Evolutionary conservation across 1,140 invertebrate genomes (phyloP).

Genomic region (Megalopta genalis): DNA sequence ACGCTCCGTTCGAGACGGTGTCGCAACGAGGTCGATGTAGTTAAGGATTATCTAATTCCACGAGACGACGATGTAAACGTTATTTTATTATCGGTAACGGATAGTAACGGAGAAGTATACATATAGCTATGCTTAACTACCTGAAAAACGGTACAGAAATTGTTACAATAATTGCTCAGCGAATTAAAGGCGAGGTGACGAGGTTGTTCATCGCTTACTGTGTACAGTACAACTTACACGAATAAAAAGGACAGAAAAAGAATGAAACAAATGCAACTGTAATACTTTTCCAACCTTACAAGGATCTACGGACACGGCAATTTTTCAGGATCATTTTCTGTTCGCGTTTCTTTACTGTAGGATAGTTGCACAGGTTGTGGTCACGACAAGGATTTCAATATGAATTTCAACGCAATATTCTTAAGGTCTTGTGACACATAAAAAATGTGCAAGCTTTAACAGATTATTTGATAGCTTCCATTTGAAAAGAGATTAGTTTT

Average conservation of each 20-base stretch:
- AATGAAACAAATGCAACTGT: neutral
- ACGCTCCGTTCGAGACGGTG: neutral
- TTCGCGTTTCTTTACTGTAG: neutral
- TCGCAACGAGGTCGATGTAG: conserved; percentile 20
- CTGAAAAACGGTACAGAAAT: conserved; percentile 36
- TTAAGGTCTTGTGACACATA: no score
- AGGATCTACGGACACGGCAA: neutral
- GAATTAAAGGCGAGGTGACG: conserved; percentile 11
- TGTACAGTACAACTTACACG: conserved; percentile 42
- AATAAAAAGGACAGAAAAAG: conserved; percentile 8
- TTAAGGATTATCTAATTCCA: conserved; percentile 24
- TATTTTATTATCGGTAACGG: conserved; percentile 44
- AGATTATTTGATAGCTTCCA: no score
- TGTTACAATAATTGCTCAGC: conserved; percentile 52
- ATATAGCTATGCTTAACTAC: conserved; percentile 46
- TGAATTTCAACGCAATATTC: no score
- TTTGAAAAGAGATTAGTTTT: no score
- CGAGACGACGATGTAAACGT: conserved; percentile 41
- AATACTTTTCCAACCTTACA: conserved; percentile 12
- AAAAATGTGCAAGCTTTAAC: no score
- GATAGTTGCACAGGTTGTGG: no score
- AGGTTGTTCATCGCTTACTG: conserved; percentile 38
- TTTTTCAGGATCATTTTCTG: neutral
- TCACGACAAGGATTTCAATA: no score
- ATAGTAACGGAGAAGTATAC: conserved; percentile 39